phyloP scores from a whole-genome alignment of 2,113 vertebrate genomes.

The Siniperca knerii region DNA sequence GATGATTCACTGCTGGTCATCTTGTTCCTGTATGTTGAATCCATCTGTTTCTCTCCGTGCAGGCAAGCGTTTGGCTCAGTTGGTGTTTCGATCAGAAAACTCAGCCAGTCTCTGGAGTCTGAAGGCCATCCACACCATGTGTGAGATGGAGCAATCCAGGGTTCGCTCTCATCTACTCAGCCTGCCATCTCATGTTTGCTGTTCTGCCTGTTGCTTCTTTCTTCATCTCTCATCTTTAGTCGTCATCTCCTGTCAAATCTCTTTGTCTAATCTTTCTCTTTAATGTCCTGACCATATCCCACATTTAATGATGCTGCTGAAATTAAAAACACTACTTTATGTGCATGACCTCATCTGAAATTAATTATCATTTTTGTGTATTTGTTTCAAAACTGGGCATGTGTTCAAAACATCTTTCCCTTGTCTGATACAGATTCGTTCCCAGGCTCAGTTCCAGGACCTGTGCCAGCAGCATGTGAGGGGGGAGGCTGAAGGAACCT shows the following conservation, averaged over 20 bases:
- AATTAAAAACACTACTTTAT: neutral
- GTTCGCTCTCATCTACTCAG: conserved; percentile 80
- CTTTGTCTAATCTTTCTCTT: neutral
- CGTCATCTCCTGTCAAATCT: conserved; percentile 10
- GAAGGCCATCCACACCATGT: conserved; percentile 96
- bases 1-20: conserved; percentile 42
- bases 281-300: neutral
- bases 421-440: conserved; percentile 89
- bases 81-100: conserved; percentile 97
- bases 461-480: conserved; percentile 89
- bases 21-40: conserved; percentile 22
- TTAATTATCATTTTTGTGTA: neutral
- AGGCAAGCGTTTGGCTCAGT: conserved; percentile 93
- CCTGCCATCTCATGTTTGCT: conserved; percentile 4
- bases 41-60: conserved; percentile 68
- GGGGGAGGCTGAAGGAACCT: conserved; percentile 63
- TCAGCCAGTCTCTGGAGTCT: conserved; percentile 97
- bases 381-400: conserved; percentile 36
- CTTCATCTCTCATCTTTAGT: neutral
- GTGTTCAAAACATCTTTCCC: conserved; percentile 41
- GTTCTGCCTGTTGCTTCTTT: neutral
- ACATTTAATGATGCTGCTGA: conserved; percentile 9
- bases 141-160: conserved; percentile 94
- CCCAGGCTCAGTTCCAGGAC: conserved; percentile 90
- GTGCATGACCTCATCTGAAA: conserved; percentile 12